Evolutionary conservation across 37 sponge, comb jelly and placozoan species (phyloP).

Genomic region (Axinella damicornis): DNA sequence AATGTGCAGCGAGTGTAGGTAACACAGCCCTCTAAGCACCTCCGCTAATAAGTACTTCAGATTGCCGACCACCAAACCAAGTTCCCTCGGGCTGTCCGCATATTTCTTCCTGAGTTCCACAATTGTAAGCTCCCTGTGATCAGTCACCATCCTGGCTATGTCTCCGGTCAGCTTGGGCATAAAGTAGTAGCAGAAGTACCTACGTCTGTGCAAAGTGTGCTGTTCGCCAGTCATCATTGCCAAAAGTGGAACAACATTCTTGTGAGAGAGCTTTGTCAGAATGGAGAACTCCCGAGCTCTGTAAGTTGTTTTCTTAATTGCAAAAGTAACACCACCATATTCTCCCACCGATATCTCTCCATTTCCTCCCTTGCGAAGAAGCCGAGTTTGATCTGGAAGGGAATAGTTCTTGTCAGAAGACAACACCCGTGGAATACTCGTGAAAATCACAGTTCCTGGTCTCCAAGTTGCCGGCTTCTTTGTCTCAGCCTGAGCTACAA

Average conservation of each 20-base stretch:
- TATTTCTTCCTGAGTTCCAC: slow-evolving; percentile 8
- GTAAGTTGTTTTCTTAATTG: slow-evolving; percentile 47
- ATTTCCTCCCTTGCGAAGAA: slow-evolving; percentile 43
- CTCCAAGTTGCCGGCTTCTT: no score
- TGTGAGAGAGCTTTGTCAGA: slow-evolving; percentile 26
- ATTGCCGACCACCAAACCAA: slow-evolving; percentile 25
- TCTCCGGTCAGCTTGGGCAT: slow-evolving; percentile 54
- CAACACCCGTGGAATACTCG: background rate
- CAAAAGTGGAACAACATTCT: slow-evolving; percentile 44
- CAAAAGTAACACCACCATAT: background rate
- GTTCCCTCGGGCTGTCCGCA: slow-evolving; percentile 8
- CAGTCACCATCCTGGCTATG: slow-evolving; percentile 14
- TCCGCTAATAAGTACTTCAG: slow-evolving; percentile 32
- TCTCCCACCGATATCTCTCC: slow-evolving; percentile 8
- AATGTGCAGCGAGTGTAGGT: slow-evolving; percentile 28
- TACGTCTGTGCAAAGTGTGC: slow-evolving; percentile 16
- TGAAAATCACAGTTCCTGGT: no score
- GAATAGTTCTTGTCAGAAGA: slow-evolving; percentile 12
- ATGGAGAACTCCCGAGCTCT: slow-evolving; percentile 38
- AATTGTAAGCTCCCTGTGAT: slow-evolving; percentile 13
- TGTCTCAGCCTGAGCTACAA: no score
- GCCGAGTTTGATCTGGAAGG: slow-evolving; percentile 25
- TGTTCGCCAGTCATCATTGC: slow-evolving; percentile 60
- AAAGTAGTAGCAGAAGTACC: slow-evolving; percentile 59
- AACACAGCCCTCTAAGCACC: slow-evolving; percentile 13